Percentiles rank a stretch among this genome's conserved stretches.
These are phyloP conservation scores for Diorhabda elongata DNA, from an alignment of 1,140 invertebrate species.

Conservation along the genomic window DNA sequence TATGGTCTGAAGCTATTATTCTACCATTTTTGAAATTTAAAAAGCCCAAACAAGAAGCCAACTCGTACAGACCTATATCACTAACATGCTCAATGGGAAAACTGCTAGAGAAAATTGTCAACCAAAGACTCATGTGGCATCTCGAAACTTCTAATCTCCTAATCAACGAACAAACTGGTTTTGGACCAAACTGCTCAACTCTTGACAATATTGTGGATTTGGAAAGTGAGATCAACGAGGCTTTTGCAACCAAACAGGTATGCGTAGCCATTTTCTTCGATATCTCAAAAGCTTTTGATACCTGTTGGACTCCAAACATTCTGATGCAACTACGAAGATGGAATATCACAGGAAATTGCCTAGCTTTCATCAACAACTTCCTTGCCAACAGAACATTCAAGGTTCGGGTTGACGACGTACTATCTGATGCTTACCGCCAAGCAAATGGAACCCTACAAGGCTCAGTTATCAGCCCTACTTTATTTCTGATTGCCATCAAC, in stretches of 20 bases:
- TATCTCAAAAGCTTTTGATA: constrained; percentile 18
- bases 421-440: too few species aligned
- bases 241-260: constrained; percentile 12
- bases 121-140: constrained; percentile 13
- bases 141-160: constrained; percentile 17
- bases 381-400: too few species aligned
- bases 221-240: constrained; percentile 13
- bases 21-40: constrained; percentile 17
- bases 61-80: constrained; percentile 18
- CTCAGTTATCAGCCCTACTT: too few species aligned
- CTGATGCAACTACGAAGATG: too few species aligned
- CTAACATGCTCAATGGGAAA: constrained; percentile 19
- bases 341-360: too few species aligned
- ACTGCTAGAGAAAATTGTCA: constrained; percentile 22
- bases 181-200: constrained; percentile 5
- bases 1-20: constrained; percentile 17
- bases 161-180: constrained; percentile 7
- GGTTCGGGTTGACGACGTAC: too few species aligned
- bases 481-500: too few species aligned
- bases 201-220: constrained; percentile 11
- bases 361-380: too few species aligned
- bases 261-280: constrained; percentile 15
- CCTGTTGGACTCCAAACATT: too few species aligned
- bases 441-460: too few species aligned
- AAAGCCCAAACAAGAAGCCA: constrained; percentile 7